A percentile compares a stretch with the other conserved stretches of the same genome.
phyloP scores from a whole-genome alignment of 1,140 invertebrate species.

The Psilanteris sp. region DNA sequence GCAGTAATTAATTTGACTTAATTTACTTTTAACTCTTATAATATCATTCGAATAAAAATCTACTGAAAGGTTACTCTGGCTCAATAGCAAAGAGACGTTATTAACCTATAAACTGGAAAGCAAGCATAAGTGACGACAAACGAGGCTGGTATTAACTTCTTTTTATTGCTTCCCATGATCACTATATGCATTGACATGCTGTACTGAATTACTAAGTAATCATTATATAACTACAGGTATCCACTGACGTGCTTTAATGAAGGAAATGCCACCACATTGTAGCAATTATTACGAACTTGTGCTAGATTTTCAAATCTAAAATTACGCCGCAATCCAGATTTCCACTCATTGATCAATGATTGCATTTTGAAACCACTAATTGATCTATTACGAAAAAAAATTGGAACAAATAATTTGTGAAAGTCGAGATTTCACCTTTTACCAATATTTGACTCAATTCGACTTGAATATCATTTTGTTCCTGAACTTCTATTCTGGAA shows the following conservation, averaged over 20 bases:
- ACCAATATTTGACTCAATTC: no score
- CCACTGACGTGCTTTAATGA: slow-evolving; percentile 23
- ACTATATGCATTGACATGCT: slow-evolving; percentile 17
- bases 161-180: slow-evolving; percentile 7
- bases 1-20: no score
- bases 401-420: not conserved
- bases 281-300: slow-evolving; percentile 1
- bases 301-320: slow-evolving; percentile 7
- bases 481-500: no score
- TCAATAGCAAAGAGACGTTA: no score
- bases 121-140: not conserved
- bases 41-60: no score
- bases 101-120: no score
- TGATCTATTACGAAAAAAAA: slow-evolving; percentile 13
- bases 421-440: slow-evolving; percentile 15
- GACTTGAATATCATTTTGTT: no score
- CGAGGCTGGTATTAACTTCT: not conserved
- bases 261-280: slow-evolving; percentile 14
- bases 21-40: no score
- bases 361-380: slow-evolving; percentile 32
- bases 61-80: no score
- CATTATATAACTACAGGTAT: slow-evolving; percentile 15
- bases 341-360: slow-evolving; percentile 8
- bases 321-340: slow-evolving; percentile 24
- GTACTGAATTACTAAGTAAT: slow-evolving; percentile 3